Percentiles rank a stretch among this genome's conserved stretches.
These are phyloP conservation scores for Origma solitaria DNA, from an alignment of 2,113 vertebrate species.

Conservation along the genomic window DNA sequence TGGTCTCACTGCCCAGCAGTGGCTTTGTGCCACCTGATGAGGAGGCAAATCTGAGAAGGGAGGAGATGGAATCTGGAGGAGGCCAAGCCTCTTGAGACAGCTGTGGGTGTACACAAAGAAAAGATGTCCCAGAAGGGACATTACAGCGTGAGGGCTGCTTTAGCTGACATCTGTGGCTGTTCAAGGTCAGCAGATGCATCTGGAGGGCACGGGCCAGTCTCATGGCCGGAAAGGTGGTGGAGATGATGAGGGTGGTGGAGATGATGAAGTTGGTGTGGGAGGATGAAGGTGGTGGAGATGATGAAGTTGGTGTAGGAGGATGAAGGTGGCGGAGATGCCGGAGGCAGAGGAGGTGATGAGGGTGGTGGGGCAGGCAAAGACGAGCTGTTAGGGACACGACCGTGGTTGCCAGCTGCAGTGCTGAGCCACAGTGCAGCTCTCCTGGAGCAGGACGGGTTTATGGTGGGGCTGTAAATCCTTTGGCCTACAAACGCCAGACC, in stretches of 20 bases:
- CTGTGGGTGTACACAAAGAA: neutral
- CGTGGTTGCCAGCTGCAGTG: neutral
- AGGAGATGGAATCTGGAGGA: neutral
- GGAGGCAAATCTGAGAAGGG: neutral
- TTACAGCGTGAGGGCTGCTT: neutral
- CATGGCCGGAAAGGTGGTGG: fast-evolving
- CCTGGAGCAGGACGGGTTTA: neutral
- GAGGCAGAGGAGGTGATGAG: neutral
- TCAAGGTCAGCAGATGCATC: fast-evolving
- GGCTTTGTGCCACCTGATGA: neutral
- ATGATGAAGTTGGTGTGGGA: neutral
- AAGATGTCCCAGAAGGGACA: neutral
- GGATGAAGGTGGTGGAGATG: neutral
- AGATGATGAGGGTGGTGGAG: neutral
- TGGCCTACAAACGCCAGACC: neutral
- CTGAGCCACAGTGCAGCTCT: neutral
- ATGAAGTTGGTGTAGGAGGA: neutral
- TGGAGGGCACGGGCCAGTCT: fast-evolving
- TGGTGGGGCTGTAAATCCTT: neutral
- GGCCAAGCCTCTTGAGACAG: neutral
- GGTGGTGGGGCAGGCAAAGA: neutral
- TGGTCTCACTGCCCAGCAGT: fast-evolving
- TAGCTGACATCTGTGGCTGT: neutral
- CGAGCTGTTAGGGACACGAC: fast-evolving
- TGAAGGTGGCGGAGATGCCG: neutral